Percentiles rank a stretch among this genome's conserved stretches.
phyloP scores from a whole-genome alignment of 2,888 invertebrate species.

The Hermaeophaga mercurialis region DNA sequence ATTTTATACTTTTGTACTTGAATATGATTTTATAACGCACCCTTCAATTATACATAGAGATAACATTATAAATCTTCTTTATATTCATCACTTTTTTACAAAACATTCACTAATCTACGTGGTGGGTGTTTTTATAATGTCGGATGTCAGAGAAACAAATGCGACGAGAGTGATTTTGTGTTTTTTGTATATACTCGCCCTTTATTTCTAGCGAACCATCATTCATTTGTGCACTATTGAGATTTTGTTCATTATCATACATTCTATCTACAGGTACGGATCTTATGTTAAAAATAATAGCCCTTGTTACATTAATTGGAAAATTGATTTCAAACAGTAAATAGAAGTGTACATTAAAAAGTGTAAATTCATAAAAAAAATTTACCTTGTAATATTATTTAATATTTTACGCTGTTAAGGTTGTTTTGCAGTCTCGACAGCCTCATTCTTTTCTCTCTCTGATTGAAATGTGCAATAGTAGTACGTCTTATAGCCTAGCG shows the following conservation, averaged over 20 bases:
- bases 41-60: no score
- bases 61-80: background rate
- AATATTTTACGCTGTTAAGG: no score
- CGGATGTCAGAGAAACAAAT: slow-evolving; percentile 52
- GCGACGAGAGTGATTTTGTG: slow-evolving; percentile 53
- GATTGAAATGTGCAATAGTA: no score
- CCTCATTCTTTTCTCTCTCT: no score
- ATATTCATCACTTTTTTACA: slow-evolving; percentile 21
- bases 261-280: slow-evolving; percentile 1
- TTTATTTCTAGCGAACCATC: slow-evolving; percentile 29
- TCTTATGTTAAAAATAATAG: background rate
- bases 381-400: no score
- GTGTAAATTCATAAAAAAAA: background rate
- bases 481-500: no score
- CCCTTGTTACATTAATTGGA: background rate
- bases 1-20: no score
- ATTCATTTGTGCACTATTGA: slow-evolving; percentile 35
- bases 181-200: slow-evolving; percentile 44
- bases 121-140: slow-evolving; percentile 40
- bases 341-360: background rate
- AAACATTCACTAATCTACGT: slow-evolving; percentile 23
- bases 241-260: slow-evolving; percentile 34
- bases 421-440: no score
- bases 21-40: no score
- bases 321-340: background rate